These are phyloP conservation scores for Megaceryle torquata DNA, from an alignment of 2,113 vertebrate species.

Conservation along the genomic window DNA sequence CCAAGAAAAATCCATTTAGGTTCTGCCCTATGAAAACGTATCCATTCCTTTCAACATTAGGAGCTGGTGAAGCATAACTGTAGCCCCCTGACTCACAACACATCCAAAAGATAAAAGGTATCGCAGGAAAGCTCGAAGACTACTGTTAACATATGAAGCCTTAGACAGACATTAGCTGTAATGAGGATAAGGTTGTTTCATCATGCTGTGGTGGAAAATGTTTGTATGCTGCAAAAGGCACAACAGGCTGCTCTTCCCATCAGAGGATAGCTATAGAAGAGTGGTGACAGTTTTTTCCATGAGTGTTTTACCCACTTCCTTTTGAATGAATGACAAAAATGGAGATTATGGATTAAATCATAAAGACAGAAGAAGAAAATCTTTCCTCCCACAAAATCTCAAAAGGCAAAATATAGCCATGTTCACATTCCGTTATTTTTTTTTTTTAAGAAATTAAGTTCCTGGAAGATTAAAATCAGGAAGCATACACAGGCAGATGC, in stretches of 20 bases:
- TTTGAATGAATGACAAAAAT: neutral
- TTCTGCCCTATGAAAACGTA: constrained; percentile 5
- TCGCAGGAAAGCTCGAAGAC: neutral
- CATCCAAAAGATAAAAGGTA: neutral
- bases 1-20: constrained; percentile 32
- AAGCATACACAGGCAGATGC: neutral
- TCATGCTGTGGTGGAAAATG: neutral
- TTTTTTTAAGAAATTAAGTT: neutral
- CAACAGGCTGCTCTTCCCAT: neutral
- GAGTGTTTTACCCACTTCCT: neutral
- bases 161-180: neutral
- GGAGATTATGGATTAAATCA: neutral
- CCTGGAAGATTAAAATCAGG: constrained; percentile 28
- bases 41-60: neutral
- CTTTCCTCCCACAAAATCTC: neutral
- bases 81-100: neutral
- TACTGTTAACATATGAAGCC: neutral
- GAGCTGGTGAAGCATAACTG: neutral
- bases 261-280: neutral
- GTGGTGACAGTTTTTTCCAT: neutral
- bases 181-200: neutral
- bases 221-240: neutral
- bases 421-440: neutral
- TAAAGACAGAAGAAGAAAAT: neutral
- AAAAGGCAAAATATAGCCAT: neutral